These are phyloP conservation scores for Planococcus citri DNA, from an alignment of 1,140 invertebrate species.

Conservation along the genomic window DNA sequence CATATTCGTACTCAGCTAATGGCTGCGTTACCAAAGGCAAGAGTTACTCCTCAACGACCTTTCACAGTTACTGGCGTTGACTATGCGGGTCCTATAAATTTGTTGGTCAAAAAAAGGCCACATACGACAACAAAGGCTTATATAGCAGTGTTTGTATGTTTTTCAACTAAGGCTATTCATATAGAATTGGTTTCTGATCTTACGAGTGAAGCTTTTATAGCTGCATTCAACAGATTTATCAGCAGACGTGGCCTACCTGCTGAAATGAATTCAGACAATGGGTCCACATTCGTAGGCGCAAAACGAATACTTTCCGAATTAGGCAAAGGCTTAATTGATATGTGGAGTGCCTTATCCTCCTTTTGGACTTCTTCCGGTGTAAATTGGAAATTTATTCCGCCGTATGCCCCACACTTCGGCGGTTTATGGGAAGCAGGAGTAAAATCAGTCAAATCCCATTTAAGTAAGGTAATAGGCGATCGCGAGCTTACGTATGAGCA, in stretches of 20 bases:
- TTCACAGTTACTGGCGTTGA: conserved; percentile 12
- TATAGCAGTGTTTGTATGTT: conserved; percentile 32
- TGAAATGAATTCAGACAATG: conserved; percentile 32
- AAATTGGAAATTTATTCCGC: conserved; percentile 32
- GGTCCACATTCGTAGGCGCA: conserved; percentile 32
- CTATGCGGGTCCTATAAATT: conserved; percentile 5
- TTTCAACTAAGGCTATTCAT: conserved; percentile 31
- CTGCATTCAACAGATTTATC: conserved; percentile 30
- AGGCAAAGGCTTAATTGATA: background rate
- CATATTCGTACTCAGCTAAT: background rate
- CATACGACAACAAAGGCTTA: too few relatives aligned
- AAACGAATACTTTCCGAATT: conserved; percentile 26
- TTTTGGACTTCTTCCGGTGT: background rate
- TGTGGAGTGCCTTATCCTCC: too few relatives aligned
- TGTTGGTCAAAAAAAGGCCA: too few relatives aligned
- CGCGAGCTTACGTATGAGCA: conserved; percentile 29
- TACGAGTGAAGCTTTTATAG: conserved; percentile 30
- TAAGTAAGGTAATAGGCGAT: conserved; percentile 27
- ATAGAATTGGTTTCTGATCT: conserved; percentile 31
- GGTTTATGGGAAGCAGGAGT: conserved; percentile 32
- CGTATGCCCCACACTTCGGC: conserved; percentile 29
- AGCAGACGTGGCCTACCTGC: conserved; percentile 28
- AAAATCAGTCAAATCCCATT: conserved; percentile 30
- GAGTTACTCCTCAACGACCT: background rate
- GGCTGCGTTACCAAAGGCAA: background rate